These are phyloP conservation scores for Piprites chloris DNA, from an alignment of 2,113 vertebrate genomes.

Conservation along the genomic window DNA sequence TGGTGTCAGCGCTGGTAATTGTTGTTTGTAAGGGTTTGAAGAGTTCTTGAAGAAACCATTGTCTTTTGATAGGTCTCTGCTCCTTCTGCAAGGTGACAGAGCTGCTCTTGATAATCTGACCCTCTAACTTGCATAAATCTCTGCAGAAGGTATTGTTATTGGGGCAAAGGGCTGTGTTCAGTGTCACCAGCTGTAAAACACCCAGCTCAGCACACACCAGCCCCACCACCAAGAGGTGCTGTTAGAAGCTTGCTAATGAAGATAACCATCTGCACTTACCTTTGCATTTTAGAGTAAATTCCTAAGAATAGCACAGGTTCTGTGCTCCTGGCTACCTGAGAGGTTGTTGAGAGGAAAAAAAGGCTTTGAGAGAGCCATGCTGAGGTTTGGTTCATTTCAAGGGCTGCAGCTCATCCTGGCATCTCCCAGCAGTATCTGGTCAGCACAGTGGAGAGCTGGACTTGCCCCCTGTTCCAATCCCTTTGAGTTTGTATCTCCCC, in stretches of 20 bases:
- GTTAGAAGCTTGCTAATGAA: neutral
- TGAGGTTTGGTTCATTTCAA: neutral
- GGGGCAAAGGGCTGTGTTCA: neutral
- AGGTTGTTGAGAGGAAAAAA: neutral
- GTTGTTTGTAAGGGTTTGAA: neutral
- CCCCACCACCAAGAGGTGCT: neutral
- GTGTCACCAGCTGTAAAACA: neutral
- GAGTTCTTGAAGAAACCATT: neutral
- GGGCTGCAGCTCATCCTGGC: neutral
- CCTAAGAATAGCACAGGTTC: neutral
- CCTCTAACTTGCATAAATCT: neutral
- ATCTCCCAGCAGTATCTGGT: neutral
- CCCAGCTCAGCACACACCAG: neutral
- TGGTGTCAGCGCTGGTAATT: neutral
- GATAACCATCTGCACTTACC: neutral
- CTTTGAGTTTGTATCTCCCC: neutral
- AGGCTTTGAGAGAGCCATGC: neutral
- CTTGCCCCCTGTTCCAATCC: accelerated
- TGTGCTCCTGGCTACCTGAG: neutral
- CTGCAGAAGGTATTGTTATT: neutral
- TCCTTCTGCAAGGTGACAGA: neutral
- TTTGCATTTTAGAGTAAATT: neutral
- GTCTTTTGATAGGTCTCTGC: neutral
- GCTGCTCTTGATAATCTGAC: neutral
- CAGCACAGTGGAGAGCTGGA: neutral